phyloP scores from a whole-genome alignment of 2,797 vertebrate genomes.

The Intellagama lesueurii region DNA sequence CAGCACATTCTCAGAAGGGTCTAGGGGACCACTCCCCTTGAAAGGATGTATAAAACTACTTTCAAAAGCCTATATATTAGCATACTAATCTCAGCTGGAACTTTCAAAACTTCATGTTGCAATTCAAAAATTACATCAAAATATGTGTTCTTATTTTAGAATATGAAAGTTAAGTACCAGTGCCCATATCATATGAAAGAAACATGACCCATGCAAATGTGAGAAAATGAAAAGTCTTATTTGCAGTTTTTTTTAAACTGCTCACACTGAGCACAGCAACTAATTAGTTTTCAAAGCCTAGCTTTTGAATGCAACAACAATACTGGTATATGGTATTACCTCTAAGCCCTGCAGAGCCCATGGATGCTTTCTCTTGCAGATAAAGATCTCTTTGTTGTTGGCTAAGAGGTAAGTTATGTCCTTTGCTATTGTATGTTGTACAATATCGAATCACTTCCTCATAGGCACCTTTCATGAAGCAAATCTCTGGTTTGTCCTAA shows the following conservation, averaged over 20 bases:
- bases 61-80: background rate
- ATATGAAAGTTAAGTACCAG: background rate
- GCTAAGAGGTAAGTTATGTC: constrained; percentile 80
- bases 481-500: constrained; percentile 89
- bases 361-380: constrained; percentile 92
- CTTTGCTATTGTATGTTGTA: constrained; percentile 88
- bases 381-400: constrained; percentile 92
- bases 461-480: constrained; percentile 95
- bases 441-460: constrained; percentile 94
- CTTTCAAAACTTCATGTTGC: background rate
- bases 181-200: background rate
- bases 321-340: constrained; percentile 78
- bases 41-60: background rate
- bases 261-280: background rate
- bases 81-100: background rate
- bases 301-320: background rate
- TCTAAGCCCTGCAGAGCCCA: constrained; percentile 92
- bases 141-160: background rate
- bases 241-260: background rate
- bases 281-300: constrained; percentile 7
- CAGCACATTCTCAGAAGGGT: background rate
- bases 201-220: background rate
- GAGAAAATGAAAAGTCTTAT: background rate
- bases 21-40: background rate
- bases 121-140: background rate